Base-by-base conservation (phyloP, 1,140 invertebrate genomes). In the Neoseiulus cucumeris region DNA sequence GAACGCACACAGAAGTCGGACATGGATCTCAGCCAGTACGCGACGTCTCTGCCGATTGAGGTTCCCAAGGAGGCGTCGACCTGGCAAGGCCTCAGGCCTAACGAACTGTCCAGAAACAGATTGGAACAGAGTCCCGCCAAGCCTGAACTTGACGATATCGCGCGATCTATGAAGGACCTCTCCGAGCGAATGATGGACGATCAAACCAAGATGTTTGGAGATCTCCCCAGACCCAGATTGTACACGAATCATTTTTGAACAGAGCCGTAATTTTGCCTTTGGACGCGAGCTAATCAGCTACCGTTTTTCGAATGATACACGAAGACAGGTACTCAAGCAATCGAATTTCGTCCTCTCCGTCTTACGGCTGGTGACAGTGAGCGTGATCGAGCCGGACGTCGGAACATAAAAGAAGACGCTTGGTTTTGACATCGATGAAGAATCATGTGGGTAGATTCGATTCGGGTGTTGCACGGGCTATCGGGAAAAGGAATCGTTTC, bases 231-330 rank as follows among this genome's bases (percentile, higher is more conserved):
- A 59, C 51, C 51, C 14, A 25, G 51, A 33, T 59, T 59, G 51
- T 59, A 59, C 51, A 59, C 51, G 51, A 59, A 59, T 9, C 51
- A 59, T 25, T 59, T 59, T 59, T 59, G 51, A 59, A 33, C 22
- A 39, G 33, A 39, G 33, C 33, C 33, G 33, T 39, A 39, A 39
- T 9, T 39, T 39, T 39, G 33, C 33, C 33, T 39, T 39, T 39
- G 33, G 33, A 6, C 33, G 33, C 4, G 33, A 39, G 33, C 33
- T 4, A 39, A 39, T 39, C 33, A 4, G 33, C 33, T 39, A 9
- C 4, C 9, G 4, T 39, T 39, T 39, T 9, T 4, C 33, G 4
- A 39, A 39, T 39, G 9, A 39, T 9, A 39, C 33, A 39, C 33
- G 9, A 6, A 39, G 4, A 39, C 9, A 39, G 4, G 9, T 9